Conservation (phyloP, 2,113 vertebrate genomes). For the Alethe castanea region DNA sequence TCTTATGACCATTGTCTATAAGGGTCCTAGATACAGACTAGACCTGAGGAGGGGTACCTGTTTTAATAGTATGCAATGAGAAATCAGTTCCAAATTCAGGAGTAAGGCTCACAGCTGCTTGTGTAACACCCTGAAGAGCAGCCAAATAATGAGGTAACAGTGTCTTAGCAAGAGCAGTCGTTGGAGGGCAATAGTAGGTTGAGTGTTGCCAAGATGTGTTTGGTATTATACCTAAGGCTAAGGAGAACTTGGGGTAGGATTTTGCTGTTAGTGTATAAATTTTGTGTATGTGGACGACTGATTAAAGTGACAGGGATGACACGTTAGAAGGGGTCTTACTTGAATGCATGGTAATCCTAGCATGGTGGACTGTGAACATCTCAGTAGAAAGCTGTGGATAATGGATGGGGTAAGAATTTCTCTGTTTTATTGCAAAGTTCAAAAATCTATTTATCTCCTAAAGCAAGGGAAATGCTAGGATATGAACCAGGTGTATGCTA, state of each 20-base stretch:
- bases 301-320: background rate
- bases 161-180: background rate
- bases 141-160: background rate
- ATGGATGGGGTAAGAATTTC: background rate
- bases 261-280: background rate
- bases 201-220: background rate
- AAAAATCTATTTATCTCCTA: background rate
- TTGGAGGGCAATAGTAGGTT: background rate
- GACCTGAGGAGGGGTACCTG: background rate
- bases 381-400: background rate
- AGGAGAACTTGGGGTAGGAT: background rate
- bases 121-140: background rate
- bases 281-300: background rate
- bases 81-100: background rate
- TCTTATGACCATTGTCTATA: fast-evolving
- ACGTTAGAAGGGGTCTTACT: background rate
- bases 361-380: background rate
- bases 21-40: background rate
- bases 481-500: background rate
- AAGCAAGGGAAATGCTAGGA: background rate
- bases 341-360: background rate
- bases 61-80: background rate
- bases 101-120: background rate
- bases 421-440: background rate
- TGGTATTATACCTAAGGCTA: background rate